Conservation (phyloP, 1,140 invertebrate genomes). For the Papilio polyxenes region DNA sequence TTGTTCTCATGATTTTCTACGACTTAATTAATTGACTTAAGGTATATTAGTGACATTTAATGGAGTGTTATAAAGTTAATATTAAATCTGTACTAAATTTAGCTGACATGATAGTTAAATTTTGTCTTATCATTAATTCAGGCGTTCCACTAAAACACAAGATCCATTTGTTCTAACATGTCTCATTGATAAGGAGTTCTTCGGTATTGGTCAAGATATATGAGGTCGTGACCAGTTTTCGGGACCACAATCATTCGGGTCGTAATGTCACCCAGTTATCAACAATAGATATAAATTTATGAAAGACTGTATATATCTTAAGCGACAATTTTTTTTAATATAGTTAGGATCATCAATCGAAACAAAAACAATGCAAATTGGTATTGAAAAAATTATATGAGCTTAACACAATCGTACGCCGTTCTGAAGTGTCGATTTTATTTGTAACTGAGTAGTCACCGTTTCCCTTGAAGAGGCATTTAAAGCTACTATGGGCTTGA, state of each 20-base stretch:
- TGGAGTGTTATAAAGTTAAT: not conserved
- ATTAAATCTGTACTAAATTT: not conserved
- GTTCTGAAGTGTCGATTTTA: too few species aligned
- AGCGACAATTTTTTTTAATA: too few species aligned
- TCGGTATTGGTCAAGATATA: not conserved
- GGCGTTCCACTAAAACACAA: not conserved
- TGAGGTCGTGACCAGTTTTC: conserved; percentile 13
- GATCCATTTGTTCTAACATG: not conserved
- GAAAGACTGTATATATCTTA: not conserved
- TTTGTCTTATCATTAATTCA: conserved; percentile 5
- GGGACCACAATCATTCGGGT: conserved; percentile 10
- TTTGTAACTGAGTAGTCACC: too few species aligned
- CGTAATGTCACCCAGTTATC: not conserved
- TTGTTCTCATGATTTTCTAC: too few species aligned
- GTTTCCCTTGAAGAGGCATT: too few species aligned
- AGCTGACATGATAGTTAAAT: not conserved
- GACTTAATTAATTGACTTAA: too few species aligned
- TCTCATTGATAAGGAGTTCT: not conserved
- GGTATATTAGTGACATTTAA: too few species aligned
- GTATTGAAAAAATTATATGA: too few species aligned
- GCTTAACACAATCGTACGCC: too few species aligned
- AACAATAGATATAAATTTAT: not conserved
- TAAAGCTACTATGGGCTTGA: too few species aligned
- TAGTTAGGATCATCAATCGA: not conserved
- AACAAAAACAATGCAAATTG: too few species aligned